Evolutionary conservation across 1,140 invertebrate species (phyloP).

Genomic region (Steinernema khuongi): DNA sequence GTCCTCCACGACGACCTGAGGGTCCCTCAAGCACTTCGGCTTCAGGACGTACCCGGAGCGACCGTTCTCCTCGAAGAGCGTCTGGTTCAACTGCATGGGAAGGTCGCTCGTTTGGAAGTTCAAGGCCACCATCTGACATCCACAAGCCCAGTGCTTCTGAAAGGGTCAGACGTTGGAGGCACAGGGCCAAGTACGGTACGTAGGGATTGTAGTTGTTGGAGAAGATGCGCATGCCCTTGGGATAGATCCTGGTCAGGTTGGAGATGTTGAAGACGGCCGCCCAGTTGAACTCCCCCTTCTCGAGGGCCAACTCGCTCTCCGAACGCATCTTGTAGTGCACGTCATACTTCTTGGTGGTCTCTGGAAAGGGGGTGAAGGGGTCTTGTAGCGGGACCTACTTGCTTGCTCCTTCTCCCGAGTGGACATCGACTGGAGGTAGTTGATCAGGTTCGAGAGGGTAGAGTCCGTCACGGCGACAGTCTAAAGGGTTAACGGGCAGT

Average conservation of each 20-base stretch:
- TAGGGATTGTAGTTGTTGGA: conserved; percentile 99
- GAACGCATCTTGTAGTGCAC: conserved; percentile 5
- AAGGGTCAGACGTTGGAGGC: not conserved
- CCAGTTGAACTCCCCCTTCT: not conserved
- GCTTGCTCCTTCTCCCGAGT: not conserved
- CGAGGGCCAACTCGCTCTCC: not conserved
- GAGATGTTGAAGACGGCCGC: not conserved
- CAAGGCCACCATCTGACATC: conserved; percentile 99
- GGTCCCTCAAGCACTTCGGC: conserved; percentile 26
- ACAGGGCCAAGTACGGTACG: conserved; percentile 63
- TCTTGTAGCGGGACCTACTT: not conserved
- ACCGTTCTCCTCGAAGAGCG: conserved; percentile 30
- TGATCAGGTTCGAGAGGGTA: not conserved
- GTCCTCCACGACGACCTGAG: not conserved
- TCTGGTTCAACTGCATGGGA: conserved; percentile 35
- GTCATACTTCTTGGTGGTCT: not conserved
- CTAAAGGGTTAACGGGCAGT: not conserved
- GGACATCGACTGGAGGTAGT: not conserved
- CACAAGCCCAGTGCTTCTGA: conserved; percentile 80
- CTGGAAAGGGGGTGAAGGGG: not conserved
- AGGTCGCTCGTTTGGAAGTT: conserved; percentile 83
- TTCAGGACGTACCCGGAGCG: conserved; percentile 31
- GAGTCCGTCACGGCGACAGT: not conserved
- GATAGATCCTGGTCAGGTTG: conserved; percentile 84
- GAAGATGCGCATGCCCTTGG: conserved; percentile 89